Evolutionary conservation across 1,140 invertebrate species (phyloP).

Genomic region (Anastrepha obliqua): DNA sequence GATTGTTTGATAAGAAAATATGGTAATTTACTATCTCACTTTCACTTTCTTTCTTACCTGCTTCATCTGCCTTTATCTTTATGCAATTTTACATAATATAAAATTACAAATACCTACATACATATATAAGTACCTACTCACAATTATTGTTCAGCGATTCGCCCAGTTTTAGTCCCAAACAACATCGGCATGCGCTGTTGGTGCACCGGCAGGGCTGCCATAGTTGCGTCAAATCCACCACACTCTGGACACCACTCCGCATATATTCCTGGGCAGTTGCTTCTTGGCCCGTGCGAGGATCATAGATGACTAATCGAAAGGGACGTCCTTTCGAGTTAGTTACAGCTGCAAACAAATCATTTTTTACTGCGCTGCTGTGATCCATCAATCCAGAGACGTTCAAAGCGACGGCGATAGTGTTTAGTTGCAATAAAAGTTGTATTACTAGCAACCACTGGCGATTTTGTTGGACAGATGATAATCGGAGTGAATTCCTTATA

Average conservation of each 20-base stretch:
- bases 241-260: neutral
- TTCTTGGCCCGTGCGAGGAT: neutral
- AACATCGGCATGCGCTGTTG: neutral
- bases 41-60: no score
- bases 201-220: slow-evolving; percentile 2
- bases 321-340: neutral
- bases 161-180: slow-evolving; percentile 19
- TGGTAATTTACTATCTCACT: no score
- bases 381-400: neutral
- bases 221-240: neutral
- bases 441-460: neutral
- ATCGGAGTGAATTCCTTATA: no score
- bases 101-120: no score
- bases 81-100: no score
- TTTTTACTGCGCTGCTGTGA: neutral
- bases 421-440: neutral
- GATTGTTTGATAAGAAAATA: no score
- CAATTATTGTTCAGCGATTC: neutral
- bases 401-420: neutral
- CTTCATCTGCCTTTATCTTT: no score
- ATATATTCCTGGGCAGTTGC: neutral
- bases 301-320: slow-evolving; percentile 8
- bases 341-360: neutral
- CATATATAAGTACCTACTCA: neutral
- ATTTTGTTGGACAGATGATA: no score